Evolutionary conservation across 2,113 vertebrate genomes (phyloP).

Genomic region (Atractosteus spatula): DNA sequence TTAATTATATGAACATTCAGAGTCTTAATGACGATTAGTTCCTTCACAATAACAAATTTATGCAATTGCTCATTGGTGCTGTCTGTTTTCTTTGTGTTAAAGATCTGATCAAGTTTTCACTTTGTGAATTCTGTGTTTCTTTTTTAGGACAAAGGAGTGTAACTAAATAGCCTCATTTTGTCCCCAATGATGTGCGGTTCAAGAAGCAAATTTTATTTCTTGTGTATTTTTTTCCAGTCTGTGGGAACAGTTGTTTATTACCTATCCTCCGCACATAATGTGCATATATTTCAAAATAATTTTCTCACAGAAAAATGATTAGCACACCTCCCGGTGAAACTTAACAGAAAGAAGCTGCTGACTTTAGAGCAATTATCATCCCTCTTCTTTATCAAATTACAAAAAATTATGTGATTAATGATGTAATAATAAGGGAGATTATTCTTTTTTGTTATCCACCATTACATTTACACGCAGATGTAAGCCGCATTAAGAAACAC

Average conservation of each 20-base stretch:
- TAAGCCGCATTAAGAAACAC: not conserved
- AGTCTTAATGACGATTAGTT: too few relatives aligned
- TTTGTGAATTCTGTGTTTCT: slow-evolving; percentile 4
- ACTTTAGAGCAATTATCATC: slow-evolving; percentile 13
- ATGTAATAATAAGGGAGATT: slow-evolving; percentile 8
- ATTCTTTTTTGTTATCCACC: slow-evolving; percentile 7
- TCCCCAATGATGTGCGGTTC: not conserved
- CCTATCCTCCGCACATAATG: not conserved
- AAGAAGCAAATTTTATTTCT: not conserved
- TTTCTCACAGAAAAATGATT: slow-evolving; percentile 10
- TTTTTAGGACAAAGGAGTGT: slow-evolving; percentile 2
- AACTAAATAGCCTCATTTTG: slow-evolving; percentile 10
- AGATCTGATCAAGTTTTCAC: slow-evolving; percentile 23
- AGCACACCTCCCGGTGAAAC: slow-evolving; percentile 9
- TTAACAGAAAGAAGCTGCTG: not conserved
- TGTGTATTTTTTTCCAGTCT: too few relatives aligned
- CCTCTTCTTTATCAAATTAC: slow-evolving; percentile 11
- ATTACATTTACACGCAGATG: not conserved
- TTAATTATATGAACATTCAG: too few relatives aligned
- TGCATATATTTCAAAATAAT: slow-evolving; percentile 18
- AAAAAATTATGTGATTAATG: slow-evolving; percentile 14
- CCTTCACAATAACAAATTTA: too few relatives aligned
- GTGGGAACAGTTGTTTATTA: too few relatives aligned
- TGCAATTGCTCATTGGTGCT: too few relatives aligned
- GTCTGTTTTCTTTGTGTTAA: not conserved